A percentile compares a stretch with the other conserved stretches of the same genome.
These are phyloP conservation scores for Pyrrhopygopsis socrates DNA, from an alignment of 2,888 invertebrate species.

Conservation along the genomic window DNA sequence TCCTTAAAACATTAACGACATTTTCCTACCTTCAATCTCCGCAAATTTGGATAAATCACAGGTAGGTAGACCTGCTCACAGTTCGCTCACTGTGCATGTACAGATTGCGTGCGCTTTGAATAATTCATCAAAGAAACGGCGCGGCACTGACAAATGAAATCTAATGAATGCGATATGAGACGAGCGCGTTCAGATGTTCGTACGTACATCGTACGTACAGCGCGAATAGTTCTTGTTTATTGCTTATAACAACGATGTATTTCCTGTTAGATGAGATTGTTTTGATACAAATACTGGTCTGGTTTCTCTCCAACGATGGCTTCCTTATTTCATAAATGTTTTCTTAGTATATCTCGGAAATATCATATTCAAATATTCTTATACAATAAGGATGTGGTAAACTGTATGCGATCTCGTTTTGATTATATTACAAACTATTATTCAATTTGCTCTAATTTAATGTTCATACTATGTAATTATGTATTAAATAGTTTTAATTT, in stretches of 20 bases:
- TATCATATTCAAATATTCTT: neutral
- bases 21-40: neutral
- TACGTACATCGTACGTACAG: neutral
- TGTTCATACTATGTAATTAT: no score
- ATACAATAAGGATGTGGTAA: neutral
- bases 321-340: constrained; percentile 5
- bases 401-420: neutral
- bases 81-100: constrained; percentile 88
- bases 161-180: constrained; percentile 94
- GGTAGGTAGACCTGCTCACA: constrained; percentile 87
- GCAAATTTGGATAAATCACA: constrained; percentile 84
- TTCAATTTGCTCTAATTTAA: no score
- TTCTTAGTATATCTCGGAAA: neutral
- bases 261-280: constrained; percentile 23
- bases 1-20: neutral
- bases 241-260: constrained; percentile 29
- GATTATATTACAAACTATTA: neutral
- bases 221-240: constrained; percentile 43
- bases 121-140: constrained; percentile 93
- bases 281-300: neutral
- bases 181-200: constrained; percentile 1
- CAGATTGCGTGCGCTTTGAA: constrained; percentile 92
- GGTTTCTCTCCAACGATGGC: neutral
- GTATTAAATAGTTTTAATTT: no score
- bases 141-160: constrained; percentile 93